Percentiles rank a stretch among this genome's conserved stretches.
Conservation (phyloP, 2,113 vertebrate genomes). For the Gobius niger region DNA sequence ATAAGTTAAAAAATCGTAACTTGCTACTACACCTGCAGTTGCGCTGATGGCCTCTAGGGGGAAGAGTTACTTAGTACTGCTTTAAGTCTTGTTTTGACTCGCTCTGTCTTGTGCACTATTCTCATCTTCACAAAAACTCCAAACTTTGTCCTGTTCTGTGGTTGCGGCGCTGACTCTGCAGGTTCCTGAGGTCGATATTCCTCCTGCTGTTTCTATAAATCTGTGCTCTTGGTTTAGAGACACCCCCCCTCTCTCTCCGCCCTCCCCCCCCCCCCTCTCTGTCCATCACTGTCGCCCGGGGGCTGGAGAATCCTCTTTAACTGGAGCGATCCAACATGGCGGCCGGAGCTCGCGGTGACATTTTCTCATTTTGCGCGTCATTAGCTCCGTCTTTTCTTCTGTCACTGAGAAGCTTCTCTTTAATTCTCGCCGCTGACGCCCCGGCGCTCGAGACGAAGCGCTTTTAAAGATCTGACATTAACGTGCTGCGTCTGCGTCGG, state of each 20-base stretch:
- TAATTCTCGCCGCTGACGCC: neutral
- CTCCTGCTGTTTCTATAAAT: neutral
- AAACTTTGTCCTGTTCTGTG: too few relatives aligned
- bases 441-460: constrained; percentile 3
- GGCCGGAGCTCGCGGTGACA: constrained; percentile 46
- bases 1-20: too few relatives aligned
- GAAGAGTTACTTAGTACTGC: too few relatives aligned
- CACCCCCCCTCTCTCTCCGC: neutral
- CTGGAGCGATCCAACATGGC: constrained; percentile 22
- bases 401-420: constrained; percentile 37
- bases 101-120: too few relatives aligned
- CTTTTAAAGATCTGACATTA: constrained; percentile 1
- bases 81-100: too few relatives aligned
- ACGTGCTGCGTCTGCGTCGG: constrained; percentile 15
- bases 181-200: neutral
- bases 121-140: too few relatives aligned
- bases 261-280: neutral
- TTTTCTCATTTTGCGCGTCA: constrained; percentile 78
- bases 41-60: too few relatives aligned
- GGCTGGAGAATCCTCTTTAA: neutral
- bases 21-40: too few relatives aligned
- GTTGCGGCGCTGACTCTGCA: too few relatives aligned
- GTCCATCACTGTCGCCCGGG: neutral
- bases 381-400: constrained; percentile 67
- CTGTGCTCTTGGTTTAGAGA: too few relatives aligned